Evolutionary conservation across 2,888 invertebrate species (phyloP).

Genomic region (Fabriciana adippe): DNA sequence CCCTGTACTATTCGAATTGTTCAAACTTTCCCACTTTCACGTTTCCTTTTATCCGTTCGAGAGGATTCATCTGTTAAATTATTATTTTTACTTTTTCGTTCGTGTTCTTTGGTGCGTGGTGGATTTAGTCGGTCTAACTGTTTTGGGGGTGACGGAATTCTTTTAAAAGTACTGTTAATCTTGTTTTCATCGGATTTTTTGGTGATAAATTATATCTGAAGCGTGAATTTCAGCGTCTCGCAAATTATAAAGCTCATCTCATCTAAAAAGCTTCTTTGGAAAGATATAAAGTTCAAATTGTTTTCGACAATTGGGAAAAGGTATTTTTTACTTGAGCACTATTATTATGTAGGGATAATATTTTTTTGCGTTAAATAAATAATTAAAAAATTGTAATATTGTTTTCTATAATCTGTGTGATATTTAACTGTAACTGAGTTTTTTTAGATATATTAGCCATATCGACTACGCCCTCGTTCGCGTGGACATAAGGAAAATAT

Average conservation of each 20-base stretch:
- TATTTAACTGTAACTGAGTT: no score
- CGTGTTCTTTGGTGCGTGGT: slow-evolving; percentile 65
- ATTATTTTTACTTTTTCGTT: slow-evolving; percentile 66
- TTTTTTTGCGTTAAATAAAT: no score
- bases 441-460: no score
- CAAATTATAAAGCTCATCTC: slow-evolving; percentile 6
- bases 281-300: neutral
- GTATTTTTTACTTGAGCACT: neutral
- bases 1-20: slow-evolving; percentile 68
- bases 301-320: neutral
- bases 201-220: slow-evolving; percentile 34
- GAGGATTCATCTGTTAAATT: slow-evolving; percentile 75
- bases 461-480: no score
- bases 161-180: slow-evolving; percentile 47
- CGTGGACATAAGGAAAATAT: no score
- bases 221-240: slow-evolving; percentile 25
- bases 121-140: slow-evolving; percentile 51
- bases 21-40: slow-evolving; percentile 75
- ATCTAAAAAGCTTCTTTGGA: neutral
- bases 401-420: no score
- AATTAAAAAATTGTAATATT: no score
- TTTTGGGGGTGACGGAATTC: slow-evolving; percentile 48
- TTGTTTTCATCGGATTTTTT: slow-evolving; percentile 37
- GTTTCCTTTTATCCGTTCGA: slow-evolving; percentile 73
- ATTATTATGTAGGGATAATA: no score